A percentile compares a stretch with the other conserved stretches of the same genome.
phyloP scores from a whole-genome alignment of 2,888 invertebrate genomes.

The Eurytoma californica region DNA sequence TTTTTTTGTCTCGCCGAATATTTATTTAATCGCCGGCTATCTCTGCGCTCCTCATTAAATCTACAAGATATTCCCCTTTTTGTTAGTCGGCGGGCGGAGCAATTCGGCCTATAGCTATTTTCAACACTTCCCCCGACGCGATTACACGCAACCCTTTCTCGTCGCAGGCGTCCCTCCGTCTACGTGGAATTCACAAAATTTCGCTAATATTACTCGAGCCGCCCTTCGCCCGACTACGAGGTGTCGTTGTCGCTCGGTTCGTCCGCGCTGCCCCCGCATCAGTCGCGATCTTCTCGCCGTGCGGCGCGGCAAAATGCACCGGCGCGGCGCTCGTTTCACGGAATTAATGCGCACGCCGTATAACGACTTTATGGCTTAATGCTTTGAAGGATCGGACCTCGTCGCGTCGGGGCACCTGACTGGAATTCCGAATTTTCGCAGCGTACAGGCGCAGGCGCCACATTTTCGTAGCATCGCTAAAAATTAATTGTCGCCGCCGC shows the following conservation, averaged over 20 bases:
- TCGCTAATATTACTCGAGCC: slow-evolving; percentile 65
- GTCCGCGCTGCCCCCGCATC: slow-evolving; percentile 25
- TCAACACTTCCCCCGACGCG: slow-evolving; percentile 9
- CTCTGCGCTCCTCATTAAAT: slow-evolving; percentile 1
- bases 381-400: slow-evolving; percentile 58
- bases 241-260: slow-evolving; percentile 48
- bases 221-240: slow-evolving; percentile 35
- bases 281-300: slow-evolving; percentile 22
- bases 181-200: slow-evolving; percentile 69
- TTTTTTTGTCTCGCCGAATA: too few species aligned
- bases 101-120: slow-evolving; percentile 39
- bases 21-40: too few species aligned
- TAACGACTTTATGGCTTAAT: slow-evolving; percentile 62
- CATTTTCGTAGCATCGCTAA: slow-evolving; percentile 42
- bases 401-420: slow-evolving; percentile 15
- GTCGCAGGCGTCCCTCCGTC: slow-evolving; percentile 6
- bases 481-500: slow-evolving; percentile 52
- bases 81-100: slow-evolving; percentile 1
- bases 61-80: not conserved
- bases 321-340: slow-evolving; percentile 56
- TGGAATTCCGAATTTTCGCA: slow-evolving; percentile 46
- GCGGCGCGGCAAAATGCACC: slow-evolving; percentile 34
- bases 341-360: slow-evolving; percentile 60
- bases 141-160: slow-evolving; percentile 23
- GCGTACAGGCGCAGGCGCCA: not conserved